A percentile compares a stretch with the other conserved stretches of the same genome.
These are phyloP conservation scores for Telenomus remus DNA, from an alignment of 1,140 invertebrate genomes.

Conservation along the genomic window DNA sequence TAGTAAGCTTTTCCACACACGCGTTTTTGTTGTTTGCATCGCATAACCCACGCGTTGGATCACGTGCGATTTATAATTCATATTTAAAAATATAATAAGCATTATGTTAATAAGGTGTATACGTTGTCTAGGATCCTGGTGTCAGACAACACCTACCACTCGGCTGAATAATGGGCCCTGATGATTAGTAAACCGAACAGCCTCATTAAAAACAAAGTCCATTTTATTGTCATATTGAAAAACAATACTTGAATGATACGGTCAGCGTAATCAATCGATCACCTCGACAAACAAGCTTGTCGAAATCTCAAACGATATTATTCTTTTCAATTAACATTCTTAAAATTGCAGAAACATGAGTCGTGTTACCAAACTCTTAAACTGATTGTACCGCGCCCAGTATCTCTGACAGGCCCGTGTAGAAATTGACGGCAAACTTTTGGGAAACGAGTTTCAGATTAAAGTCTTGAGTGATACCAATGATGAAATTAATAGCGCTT, in stretches of 20 bases:
- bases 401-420: no score
- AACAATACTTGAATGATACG: conserved; percentile 25
- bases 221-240: conserved; percentile 34
- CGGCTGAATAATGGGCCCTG: conserved; percentile 49
- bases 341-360: no score
- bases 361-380: no score
- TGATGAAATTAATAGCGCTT: conserved; percentile 57
- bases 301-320: no score
- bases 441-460: no score
- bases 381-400: no score
- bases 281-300: conserved; percentile 18
- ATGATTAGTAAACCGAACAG: conserved; percentile 48
- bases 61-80: conserved; percentile 64
- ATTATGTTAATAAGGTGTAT: conserved; percentile 67
- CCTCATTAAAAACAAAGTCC: conserved; percentile 14
- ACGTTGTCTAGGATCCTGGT: conserved; percentile 65
- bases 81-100: conserved; percentile 64
- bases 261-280: conserved; percentile 20
- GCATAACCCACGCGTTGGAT: conserved; percentile 59
- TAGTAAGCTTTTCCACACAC: no score
- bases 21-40: conserved; percentile 19
- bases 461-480: no score
- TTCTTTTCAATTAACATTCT: no score
- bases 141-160: conserved; percentile 71
- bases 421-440: no score